Percentiles rank a stretch among this genome's conserved stretches.
Evolutionary conservation across 2,888 invertebrate genomes (phyloP).

Genomic region (Galeruca laticollis): DNA sequence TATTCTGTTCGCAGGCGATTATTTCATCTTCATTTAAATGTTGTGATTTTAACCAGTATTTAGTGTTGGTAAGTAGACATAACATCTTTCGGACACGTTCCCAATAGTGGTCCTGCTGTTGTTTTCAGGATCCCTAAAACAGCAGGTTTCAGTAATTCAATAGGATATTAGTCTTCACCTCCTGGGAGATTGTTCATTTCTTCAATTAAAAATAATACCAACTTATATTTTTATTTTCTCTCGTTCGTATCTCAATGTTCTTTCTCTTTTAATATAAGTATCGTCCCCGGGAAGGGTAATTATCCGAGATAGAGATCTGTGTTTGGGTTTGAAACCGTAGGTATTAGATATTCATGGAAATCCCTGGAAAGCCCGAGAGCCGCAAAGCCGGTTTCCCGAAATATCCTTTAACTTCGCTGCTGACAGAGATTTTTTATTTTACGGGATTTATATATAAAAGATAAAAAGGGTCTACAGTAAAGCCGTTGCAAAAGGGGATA

Average conservation of each 20-base stretch:
- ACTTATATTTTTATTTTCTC: too few species aligned
- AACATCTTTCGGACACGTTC: too few species aligned
- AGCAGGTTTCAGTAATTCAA: too few species aligned
- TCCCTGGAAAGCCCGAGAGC: slow-evolving; percentile 15
- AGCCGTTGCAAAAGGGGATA: neutral
- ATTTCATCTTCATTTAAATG: too few species aligned
- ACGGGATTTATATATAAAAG: slow-evolving; percentile 16
- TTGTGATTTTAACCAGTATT: too few species aligned
- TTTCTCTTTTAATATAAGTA: slow-evolving; percentile 24
- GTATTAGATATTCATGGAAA: slow-evolving; percentile 32
- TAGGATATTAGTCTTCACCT: too few species aligned
- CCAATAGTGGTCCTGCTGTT: too few species aligned
- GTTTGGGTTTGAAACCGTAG: slow-evolving; percentile 23
- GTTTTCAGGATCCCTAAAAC: too few species aligned
- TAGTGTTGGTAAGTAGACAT: too few species aligned
- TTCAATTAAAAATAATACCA: too few species aligned
- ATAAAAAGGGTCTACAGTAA: neutral
- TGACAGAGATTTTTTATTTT: slow-evolving; percentile 30
- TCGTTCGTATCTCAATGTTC: slow-evolving; percentile 13
- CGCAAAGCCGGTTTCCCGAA: slow-evolving; percentile 16
- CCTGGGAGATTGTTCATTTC: too few species aligned
- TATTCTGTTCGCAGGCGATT: too few species aligned
- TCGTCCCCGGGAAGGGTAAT: slow-evolving; percentile 22
- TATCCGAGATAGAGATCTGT: slow-evolving; percentile 26
- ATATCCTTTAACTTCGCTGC: slow-evolving; percentile 26